Evolutionary conservation across 2,113 vertebrate species (phyloP), one percentile per base, ranked within the genome.

Genomic region (Vanacampus margaritifer): DNA sequence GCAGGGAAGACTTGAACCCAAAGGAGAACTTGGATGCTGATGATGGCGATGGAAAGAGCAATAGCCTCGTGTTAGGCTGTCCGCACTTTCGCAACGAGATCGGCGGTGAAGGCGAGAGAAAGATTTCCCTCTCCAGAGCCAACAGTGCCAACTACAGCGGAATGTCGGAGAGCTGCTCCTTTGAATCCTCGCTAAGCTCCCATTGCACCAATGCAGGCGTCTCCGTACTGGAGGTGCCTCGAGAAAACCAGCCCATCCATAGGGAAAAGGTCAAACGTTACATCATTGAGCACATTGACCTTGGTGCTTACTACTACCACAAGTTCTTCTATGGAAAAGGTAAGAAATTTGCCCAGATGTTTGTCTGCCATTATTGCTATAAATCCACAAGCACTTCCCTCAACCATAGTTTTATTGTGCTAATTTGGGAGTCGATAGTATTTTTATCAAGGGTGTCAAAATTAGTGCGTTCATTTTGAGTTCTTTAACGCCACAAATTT

Each of bases 181-280:
- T 99, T 76, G 96, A 99, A 67, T 96, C 95, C 0, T 98, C 96
- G 3, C 87, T 98, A 72, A 98, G 95, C 77, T 98, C 97, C 17
- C 96, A 98, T 87, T 98, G 97, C 87, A 99, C 97, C 64, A 98
- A 99, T 3, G 96, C 97, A 6, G 96, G 97, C 0, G 96, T 99
- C 61, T 98, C 97, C 5, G 96, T 99, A 0, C 79, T 99, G 74
- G 97, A 99, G 83, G 96, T 98, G 75, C 96, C 97, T 10, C 85
- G 95, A 37, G 96, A 98, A 83, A 98, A 90, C 87, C 97, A 99
- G 82, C 93, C 95, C 5, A 92, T 98, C 73, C 96, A 98, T 87
- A 89, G 96, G 73, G 97, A 99, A 90, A 99, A 98, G 81, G 96
- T 98, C 80, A 98, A 96, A 72, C 94, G 96, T 76, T 99, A 98